phyloP scores from a whole-genome alignment of 2,888 invertebrate genomes.

The Caenorhabditis zanzibari region DNA sequence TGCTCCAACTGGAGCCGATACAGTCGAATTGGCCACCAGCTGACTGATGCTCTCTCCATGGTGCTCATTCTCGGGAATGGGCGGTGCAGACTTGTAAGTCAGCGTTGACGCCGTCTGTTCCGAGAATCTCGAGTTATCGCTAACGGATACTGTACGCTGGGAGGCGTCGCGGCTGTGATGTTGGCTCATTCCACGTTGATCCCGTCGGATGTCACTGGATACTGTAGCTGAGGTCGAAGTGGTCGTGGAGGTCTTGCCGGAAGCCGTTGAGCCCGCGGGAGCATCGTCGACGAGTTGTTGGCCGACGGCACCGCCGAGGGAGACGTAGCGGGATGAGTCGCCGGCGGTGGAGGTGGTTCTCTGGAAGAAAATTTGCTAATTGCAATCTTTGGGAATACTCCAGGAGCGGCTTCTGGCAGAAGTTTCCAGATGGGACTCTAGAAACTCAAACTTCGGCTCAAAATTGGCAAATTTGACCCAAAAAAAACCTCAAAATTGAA shows the following conservation, averaged over 20 bases:
- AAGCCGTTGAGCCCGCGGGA: constrained; percentile 34
- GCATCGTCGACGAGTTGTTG: constrained; percentile 53
- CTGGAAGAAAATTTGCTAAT: constrained; percentile 16
- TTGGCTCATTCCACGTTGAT: constrained; percentile 17
- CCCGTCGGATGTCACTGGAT: constrained; percentile 36
- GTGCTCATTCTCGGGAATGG: constrained; percentile 32
- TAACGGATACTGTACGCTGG: constrained; percentile 31
- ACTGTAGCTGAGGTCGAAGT: constrained; percentile 23
- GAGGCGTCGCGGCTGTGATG: constrained; percentile 25
- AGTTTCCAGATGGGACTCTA: no score
- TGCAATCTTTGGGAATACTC: no score
- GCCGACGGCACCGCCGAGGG: constrained; percentile 50
- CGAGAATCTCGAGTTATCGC: constrained; percentile 36
- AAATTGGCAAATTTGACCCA: no score
- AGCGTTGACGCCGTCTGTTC: constrained; percentile 60
- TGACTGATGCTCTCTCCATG: constrained; percentile 64
- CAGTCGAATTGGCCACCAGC: constrained; percentile 59
- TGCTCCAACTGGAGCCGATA: constrained; percentile 61
- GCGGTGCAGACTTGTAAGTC: constrained; percentile 64
- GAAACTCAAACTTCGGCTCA: no score
- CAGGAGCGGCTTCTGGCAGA: no score
- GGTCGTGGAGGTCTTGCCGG: constrained; percentile 39
- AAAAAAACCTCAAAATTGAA: no score
- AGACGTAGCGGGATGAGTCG: constrained; percentile 58
- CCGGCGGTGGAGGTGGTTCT: constrained; percentile 58